phyloP scores from a whole-genome alignment of 2,888 invertebrate species.

The Diarsia brunnea region DNA sequence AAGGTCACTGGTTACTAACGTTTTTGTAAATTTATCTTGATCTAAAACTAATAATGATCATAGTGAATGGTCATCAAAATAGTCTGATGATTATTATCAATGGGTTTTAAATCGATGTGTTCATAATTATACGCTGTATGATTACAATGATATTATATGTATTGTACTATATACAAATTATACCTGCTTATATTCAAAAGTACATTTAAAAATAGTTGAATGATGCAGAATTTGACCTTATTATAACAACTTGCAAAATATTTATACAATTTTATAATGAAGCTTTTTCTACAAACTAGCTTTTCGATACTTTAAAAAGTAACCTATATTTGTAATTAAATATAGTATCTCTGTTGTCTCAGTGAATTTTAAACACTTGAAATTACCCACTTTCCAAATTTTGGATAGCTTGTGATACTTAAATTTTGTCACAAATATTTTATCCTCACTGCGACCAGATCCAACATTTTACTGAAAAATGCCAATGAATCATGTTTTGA shows the following conservation, averaged over 20 bases:
- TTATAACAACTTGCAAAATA: background rate
- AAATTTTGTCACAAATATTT: slow-evolving; percentile 63
- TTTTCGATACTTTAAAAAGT: slow-evolving; percentile 19
- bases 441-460: background rate
- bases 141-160: slow-evolving; percentile 16
- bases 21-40: slow-evolving; percentile 22
- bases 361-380: background rate
- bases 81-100: slow-evolving; percentile 1
- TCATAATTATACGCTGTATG: slow-evolving; percentile 8
- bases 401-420: slow-evolving; percentile 29
- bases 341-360: background rate
- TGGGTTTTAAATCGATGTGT: slow-evolving; percentile 38
- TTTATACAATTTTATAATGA: background rate
- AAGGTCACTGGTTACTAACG: background rate
- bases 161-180: slow-evolving; percentile 2
- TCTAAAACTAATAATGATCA: slow-evolving; percentile 16
- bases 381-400: slow-evolving; percentile 6
- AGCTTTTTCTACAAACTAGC: background rate
- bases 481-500: background rate
- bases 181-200: background rate
- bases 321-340: background rate
- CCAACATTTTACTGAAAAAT: background rate
- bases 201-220: background rate
- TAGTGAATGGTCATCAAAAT: background rate
- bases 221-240: background rate